phyloP scores from a whole-genome alignment of 2,888 invertebrate genomes.

The Adela reaumurella region DNA sequence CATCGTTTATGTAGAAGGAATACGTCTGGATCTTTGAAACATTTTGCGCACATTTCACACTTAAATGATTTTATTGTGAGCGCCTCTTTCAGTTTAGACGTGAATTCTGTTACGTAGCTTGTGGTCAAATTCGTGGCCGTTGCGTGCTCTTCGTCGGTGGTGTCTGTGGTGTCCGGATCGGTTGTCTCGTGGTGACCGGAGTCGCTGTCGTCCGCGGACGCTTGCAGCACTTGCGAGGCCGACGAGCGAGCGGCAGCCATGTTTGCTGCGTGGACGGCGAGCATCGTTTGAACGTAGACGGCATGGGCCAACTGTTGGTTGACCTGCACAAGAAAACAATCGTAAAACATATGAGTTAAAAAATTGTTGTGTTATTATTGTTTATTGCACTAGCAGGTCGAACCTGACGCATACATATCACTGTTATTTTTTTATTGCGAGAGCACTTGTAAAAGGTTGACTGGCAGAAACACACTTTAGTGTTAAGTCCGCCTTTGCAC shows the following conservation, averaged over 20 bases:
- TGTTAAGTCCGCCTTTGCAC: too few species aligned
- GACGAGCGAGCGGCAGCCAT: constrained; percentile 8
- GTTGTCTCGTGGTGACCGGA: not conserved
- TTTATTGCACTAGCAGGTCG: too few species aligned
- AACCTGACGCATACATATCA: too few species aligned
- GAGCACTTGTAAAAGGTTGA: too few species aligned
- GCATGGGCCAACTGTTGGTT: constrained; percentile 40
- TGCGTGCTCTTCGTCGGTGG: too few species aligned
- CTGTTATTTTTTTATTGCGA: too few species aligned
- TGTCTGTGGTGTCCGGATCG: not conserved
- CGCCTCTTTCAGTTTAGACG: too few species aligned
- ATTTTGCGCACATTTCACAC: constrained; percentile 26
- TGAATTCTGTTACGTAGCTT: too few species aligned
- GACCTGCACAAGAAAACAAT: constrained; percentile 18
- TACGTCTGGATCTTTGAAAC: constrained; percentile 46
- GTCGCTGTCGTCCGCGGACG: not conserved
- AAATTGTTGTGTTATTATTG: too few species aligned
- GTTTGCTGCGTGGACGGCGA: constrained; percentile 35
- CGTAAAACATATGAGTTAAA: too few species aligned
- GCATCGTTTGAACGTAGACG: constrained; percentile 42
- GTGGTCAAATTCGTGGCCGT: too few species aligned
- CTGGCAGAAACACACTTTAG: too few species aligned
- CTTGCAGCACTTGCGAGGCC: not conserved
- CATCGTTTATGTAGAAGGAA: constrained; percentile 30
- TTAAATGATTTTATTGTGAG: not conserved